phyloP scores from a whole-genome alignment of 1,140 invertebrate species.

The Mya arenaria region DNA sequence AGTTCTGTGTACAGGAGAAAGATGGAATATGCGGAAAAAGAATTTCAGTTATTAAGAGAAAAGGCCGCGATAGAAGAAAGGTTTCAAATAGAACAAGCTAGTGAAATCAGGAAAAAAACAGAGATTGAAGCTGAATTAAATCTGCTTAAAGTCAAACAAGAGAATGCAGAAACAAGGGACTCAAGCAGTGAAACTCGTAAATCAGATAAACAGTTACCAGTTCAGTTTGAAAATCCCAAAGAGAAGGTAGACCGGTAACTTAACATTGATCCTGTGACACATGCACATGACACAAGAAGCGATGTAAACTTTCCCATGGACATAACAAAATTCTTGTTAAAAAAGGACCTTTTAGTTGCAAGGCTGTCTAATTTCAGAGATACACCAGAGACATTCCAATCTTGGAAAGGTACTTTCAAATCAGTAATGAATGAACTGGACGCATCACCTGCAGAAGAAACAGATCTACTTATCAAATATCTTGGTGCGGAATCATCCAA shows the following conservation, averaged over 20 bases:
- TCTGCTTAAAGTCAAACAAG: background rate
- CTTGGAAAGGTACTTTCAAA: constrained; percentile 42
- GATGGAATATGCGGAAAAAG: background rate
- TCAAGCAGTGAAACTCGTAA: background rate
- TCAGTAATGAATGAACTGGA: constrained; percentile 15
- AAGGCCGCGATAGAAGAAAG: constrained; percentile 15
- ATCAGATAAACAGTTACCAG: background rate
- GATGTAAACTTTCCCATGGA: background rate
- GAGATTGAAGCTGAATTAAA: background rate
- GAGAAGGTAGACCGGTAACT: background rate
- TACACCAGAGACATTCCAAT: background rate
- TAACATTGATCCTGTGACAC: background rate
- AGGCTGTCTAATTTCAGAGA: constrained; percentile 41
- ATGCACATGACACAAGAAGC: background rate
- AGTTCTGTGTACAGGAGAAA: background rate
- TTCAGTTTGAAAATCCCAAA: background rate
- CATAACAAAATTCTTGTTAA: constrained; percentile 39
- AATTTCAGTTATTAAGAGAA: background rate
- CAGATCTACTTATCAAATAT: constrained; percentile 45
- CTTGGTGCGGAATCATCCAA: too few relatives aligned
- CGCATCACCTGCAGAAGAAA: constrained; percentile 17
- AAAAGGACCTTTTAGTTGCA: constrained; percentile 39
- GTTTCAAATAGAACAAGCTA: background rate
- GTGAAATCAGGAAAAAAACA: background rate
- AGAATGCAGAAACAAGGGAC: background rate